phyloP scores from a whole-genome alignment of 1,140 invertebrate genomes.

The Drosophila tsacasi region DNA sequence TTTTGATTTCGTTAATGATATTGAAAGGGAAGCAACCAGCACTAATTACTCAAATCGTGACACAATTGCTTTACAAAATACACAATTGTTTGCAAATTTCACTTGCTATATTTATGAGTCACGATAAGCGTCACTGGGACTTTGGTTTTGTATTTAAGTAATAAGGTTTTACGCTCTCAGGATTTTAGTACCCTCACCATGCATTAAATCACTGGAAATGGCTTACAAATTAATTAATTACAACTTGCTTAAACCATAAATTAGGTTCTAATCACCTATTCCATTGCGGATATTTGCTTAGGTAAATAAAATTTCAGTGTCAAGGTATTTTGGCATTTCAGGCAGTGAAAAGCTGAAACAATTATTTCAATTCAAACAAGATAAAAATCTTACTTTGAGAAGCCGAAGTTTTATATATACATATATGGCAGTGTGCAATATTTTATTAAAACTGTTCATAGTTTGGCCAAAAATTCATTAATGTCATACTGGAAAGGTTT shows the following conservation, averaged over 20 bases:
- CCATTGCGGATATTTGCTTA: background rate
- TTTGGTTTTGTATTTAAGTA: background rate
- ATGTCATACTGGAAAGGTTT: no score
- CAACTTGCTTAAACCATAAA: background rate
- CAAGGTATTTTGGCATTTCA: background rate
- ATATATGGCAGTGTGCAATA: no score
- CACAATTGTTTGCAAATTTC: background rate
- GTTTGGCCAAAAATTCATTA: no score
- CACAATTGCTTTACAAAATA: slow-evolving; percentile 8
- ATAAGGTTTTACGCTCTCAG: background rate
- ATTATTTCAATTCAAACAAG: no score
- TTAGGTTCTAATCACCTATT: background rate
- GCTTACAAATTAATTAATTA: background rate
- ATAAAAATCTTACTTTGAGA: no score
- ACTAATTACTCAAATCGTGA: slow-evolving; percentile 17
- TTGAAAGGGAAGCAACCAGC: background rate
- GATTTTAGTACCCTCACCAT: background rate
- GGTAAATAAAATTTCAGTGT: background rate
- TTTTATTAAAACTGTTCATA: no score
- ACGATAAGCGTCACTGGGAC: background rate
- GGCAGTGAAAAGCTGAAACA: background rate
- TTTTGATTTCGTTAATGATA: slow-evolving; percentile 12
- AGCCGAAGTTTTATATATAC: no score
- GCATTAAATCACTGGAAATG: background rate
- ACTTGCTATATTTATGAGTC: background rate